Base-by-base conservation (phyloP, 2,113 vertebrate genomes). In the Plectropomus leopardus region DNA sequence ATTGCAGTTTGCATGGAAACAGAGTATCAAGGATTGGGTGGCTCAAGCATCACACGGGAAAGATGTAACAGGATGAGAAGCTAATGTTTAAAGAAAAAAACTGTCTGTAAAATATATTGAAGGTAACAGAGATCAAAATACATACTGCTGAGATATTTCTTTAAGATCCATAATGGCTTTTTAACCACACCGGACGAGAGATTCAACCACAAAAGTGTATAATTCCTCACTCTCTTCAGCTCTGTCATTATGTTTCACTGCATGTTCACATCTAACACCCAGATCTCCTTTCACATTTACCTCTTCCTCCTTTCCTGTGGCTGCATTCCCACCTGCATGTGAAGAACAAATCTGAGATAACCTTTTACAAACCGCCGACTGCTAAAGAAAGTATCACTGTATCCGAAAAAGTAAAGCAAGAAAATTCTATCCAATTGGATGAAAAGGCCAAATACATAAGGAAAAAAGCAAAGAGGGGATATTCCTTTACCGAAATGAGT, bases 331-430 rank as follows among this genome's bases (percentile, higher is more conserved):
- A 66, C 58, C 45, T 70, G 30, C 40, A 53, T 66, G 53, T 34
- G 36, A 76, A 36, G 14, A 69, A 61, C 34, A 23, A 44, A 48
- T 82, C 19, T 11, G 16, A 81, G 66, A 87, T 47, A 64, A 80
- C 42, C 58, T 74, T 83, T 83, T 50, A 82, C 47, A 81, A 81
- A 76, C 32, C 71, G 17, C 79, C n/a, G 36, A 74, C 40, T 47
- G 54, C 63, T 36, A 30, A 66, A 85, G 3, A 60, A 70, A 71
- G 45, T 26, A 34, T 45, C 65, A 67, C 34, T 34, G 26, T 54
- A 54, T 51, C 40, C 1, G 15, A 34, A 10, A 69, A 50, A 14
- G 66, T 47, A 26, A 36, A 32, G 6, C 30, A 30, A 30, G 6
- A 40, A 78, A 66, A 64, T 44, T 26, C 47, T 54, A 40, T 34